Evolutionary conservation across 2,113 vertebrate species (phyloP), one percentile per base, ranked within the genome.

Genomic region (Taxidea taxus): DNA sequence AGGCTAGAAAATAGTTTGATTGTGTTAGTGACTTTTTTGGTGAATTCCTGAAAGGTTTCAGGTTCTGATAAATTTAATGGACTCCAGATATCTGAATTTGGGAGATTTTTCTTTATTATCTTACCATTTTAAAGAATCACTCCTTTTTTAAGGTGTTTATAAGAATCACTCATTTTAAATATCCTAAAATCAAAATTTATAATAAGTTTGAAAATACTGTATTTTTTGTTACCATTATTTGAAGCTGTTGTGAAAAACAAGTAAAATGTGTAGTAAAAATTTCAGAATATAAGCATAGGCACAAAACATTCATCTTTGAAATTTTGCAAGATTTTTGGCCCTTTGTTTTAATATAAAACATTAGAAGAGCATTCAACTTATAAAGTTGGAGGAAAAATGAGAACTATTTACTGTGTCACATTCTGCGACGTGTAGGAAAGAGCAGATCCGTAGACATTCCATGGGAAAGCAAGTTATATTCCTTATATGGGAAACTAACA

Each of bases 361-460:
- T 86, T 75, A 70, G 66, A 77, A 68, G 27, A 75, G 42, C 31
- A 62, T 88, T 86, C 49, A 94, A 6, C 23, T 87, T 74, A 18
- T 12, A 77, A 70, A 83, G 84, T 34, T 90, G 51, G 44, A 87
- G 75, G 20, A 27, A 87, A 86, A 75, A 64, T 75, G 34, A 97
- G 7, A 90, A 68, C 75, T 92, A 0, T 90, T 96, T 78, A 68
- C 93, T 23, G 0, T 81, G 75, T 95, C 0, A 0, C 88, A 44
- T 98, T 97, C 49, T 93, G 91, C 49, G 64, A 64, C 64, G 47
- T 85, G 91, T 95, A 96, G 90, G 70, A 94, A 97, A 74, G 83
- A 98, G 80, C 72, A 34, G 16, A 96, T 96, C 95, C 95, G 95
- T 81, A 80, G 96, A 96, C 64, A 15, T 94, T 96, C 93, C 87